phyloP scores from a whole-genome alignment of 2,113 vertebrate species.

The Marmota monax region DNA sequence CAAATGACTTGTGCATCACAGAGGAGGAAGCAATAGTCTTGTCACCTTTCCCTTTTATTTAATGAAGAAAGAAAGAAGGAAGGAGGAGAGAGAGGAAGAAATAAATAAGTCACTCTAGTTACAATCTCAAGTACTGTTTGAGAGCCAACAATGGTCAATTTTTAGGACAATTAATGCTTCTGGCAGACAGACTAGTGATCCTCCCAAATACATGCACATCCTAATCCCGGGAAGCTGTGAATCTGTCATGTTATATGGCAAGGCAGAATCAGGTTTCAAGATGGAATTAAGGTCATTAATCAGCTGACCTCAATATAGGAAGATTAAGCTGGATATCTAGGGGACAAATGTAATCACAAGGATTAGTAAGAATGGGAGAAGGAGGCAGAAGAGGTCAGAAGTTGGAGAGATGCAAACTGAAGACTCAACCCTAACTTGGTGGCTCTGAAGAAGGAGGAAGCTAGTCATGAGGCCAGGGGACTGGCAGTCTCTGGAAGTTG shows the following conservation, averaged over 20 bases:
- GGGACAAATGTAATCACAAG: neutral
- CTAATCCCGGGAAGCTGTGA: neutral
- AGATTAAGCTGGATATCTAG: neutral
- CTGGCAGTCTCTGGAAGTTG: neutral
- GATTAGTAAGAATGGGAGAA: neutral
- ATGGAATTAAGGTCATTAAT: neutral
- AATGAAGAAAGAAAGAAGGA: neutral
- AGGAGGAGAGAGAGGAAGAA: neutral
- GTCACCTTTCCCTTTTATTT: neutral
- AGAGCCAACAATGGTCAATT: neutral
- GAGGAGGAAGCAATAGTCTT: neutral
- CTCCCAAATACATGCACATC: neutral
- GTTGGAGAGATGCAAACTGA: neutral
- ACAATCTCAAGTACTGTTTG: neutral
- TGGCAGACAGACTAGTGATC: neutral
- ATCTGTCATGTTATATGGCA: neutral
- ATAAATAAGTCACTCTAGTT: neutral
- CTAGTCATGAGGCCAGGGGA: rapidly evolving
- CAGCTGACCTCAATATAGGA: neutral
- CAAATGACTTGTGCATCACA: neutral
- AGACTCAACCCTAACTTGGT: too few species aligned
- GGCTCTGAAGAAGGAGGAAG: neutral
- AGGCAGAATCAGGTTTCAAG: neutral
- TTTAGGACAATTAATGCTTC: neutral
- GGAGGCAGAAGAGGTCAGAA: neutral